Evolutionary conservation across 2,113 vertebrate species (phyloP).

Genomic region (Macquaria ambigua): DNA sequence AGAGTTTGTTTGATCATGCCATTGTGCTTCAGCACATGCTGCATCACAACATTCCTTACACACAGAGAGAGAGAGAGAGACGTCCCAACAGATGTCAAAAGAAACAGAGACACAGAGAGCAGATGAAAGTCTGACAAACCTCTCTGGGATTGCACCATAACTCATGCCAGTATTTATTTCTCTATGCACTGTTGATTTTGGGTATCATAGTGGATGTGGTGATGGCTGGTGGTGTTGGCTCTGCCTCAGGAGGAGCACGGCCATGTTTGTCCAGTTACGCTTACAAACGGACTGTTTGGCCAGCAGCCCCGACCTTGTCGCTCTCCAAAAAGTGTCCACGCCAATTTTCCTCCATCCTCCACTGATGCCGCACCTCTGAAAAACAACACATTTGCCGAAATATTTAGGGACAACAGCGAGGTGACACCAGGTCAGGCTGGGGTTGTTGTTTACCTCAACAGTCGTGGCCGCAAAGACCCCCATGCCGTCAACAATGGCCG

Average conservation of each 20-base stretch:
- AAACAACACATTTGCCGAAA: conserved; percentile 33
- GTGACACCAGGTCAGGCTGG: background rate
- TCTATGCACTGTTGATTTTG: conserved; percentile 31
- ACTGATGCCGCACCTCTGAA: background rate
- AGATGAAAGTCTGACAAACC: conserved; percentile 42
- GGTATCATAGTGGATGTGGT: conserved; percentile 26
- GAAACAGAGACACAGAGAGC: conserved; percentile 11
- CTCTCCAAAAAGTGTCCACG: conserved; percentile 7
- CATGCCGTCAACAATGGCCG: background rate
- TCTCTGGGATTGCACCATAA: conserved; percentile 4
- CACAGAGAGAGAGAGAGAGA: conserved; percentile 1
- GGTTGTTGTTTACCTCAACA: conserved; percentile 45
- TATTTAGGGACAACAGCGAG: conserved; percentile 35
- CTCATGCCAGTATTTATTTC: conserved; percentile 35
- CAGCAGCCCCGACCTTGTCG: background rate
- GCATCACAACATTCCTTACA: conserved; percentile 6
- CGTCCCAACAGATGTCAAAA: conserved; percentile 58
- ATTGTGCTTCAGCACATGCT: conserved; percentile 35
- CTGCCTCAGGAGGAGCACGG: background rate
- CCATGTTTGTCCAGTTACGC: conserved; percentile 58
- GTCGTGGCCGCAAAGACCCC: background rate
- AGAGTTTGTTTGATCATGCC: conserved; percentile 46
- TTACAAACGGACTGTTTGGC: conserved; percentile 18
- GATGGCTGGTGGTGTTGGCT: conserved; percentile 20
- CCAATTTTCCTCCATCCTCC: conserved; percentile 20